Evolutionary conservation across 2,797 vertebrate genomes (phyloP).

Genomic region (Siniperca obscura): DNA sequence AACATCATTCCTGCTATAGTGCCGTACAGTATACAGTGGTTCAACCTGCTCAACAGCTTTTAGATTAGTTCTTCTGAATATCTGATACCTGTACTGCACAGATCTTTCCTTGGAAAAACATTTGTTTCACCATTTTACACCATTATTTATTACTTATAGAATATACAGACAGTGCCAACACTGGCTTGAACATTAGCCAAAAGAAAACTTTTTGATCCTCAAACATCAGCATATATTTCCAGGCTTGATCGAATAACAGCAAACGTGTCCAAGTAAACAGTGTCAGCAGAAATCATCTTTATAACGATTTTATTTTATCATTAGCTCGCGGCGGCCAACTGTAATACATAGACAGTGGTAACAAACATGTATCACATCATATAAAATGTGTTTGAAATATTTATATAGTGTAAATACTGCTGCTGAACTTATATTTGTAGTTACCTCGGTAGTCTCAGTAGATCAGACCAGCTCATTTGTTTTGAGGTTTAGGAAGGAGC

Average conservation of each 20-base stretch:
- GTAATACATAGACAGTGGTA: not conserved
- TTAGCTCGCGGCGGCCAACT: too few species aligned
- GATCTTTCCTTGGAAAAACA: not conserved
- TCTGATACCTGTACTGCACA: not conserved
- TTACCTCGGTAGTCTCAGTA: not conserved
- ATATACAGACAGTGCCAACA: not conserved
- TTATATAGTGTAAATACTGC: not conserved
- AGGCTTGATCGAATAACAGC: slow-evolving; percentile 13
- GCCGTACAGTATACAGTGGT: not conserved
- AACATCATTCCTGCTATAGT: not conserved
- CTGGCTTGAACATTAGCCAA: slow-evolving; percentile 5
- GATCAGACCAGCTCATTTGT: not conserved
- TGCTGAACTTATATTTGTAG: not conserved
- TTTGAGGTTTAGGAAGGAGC: not conserved
- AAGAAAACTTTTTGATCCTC: slow-evolving; percentile 1
- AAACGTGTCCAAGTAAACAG: not conserved
- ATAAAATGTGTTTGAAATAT: not conserved
- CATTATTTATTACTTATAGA: not conserved
- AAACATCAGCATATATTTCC: slow-evolving; percentile 12
- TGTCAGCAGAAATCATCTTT: not conserved
- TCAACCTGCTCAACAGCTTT: not conserved
- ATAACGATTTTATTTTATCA: not conserved
- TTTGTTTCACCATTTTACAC: too few species aligned
- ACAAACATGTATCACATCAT: not conserved
- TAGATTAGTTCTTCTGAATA: not conserved